These are phyloP conservation scores for Fragum sueziense DNA, from an alignment of 2,888 invertebrate species.

Conservation along the genomic window DNA sequence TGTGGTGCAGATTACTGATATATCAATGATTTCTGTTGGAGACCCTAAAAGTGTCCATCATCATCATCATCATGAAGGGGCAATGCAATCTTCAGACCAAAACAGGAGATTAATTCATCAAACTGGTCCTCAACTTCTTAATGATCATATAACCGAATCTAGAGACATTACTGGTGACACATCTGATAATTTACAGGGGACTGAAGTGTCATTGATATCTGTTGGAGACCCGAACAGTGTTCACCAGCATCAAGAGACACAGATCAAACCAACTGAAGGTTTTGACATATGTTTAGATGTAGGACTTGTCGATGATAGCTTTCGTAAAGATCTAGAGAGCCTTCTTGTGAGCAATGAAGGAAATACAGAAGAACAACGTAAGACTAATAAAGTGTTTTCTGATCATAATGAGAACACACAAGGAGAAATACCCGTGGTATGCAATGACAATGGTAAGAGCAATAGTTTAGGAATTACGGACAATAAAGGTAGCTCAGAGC, in stretches of 20 bases:
- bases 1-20: neutral
- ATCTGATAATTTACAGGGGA: no score
- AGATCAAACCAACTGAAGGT: neutral
- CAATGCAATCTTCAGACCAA: no score
- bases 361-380: neutral
- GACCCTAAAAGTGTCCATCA: constrained; percentile 7
- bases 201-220: neutral
- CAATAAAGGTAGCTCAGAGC: neutral
- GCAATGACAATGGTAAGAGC: neutral
- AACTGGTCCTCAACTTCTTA: no score
- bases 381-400: neutral
- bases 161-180: no score
- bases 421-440: neutral
- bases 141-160: no score
- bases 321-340: neutral
- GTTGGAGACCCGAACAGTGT: neutral
- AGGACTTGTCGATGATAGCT: neutral
- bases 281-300: neutral
- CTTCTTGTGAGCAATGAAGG: neutral
- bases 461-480: neutral
- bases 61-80: no score
- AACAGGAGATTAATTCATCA: no score
- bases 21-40: neutral
- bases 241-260: neutral
- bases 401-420: neutral